phyloP scores from a whole-genome alignment of 64 coral and sea anemone species.

The Actinia tenebrosa region DNA sequence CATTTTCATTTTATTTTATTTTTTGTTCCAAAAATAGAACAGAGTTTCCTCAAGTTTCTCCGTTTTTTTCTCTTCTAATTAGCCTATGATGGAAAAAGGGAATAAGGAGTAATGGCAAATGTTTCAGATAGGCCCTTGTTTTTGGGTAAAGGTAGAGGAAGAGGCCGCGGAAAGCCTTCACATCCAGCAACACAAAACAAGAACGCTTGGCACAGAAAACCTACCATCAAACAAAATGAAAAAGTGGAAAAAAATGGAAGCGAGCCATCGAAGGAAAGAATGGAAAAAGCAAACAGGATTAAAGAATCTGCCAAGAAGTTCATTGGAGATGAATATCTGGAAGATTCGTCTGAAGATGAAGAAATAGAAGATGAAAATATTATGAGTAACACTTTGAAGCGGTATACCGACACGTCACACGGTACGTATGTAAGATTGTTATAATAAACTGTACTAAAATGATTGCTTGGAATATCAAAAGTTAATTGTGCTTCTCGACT shows the following conservation, averaged over 20 bases:
- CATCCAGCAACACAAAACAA: conserved; percentile 26
- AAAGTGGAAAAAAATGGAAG: background rate
- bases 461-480: too few relatives aligned
- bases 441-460: background rate
- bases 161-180: conserved; percentile 33
- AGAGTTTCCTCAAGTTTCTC: background rate
- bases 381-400: conserved; percentile 58
- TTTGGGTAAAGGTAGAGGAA: conserved; percentile 72
- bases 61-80: background rate
- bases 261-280: conserved; percentile 48
- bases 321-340: conserved; percentile 42
- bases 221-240: background rate
- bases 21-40: background rate
- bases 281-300: conserved; percentile 64
- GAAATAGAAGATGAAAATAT: conserved; percentile 76
- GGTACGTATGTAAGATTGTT: background rate
- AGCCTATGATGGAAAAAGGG: background rate
- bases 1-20: background rate
- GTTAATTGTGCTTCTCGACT: too few relatives aligned
- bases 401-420: conserved; percentile 56
- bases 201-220: conserved; percentile 19
- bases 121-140: conserved; percentile 48
- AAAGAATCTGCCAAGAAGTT: conserved; percentile 74
- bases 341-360: conserved; percentile 79
- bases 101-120: background rate